Percentiles rank a stretch among this genome's conserved stretches.
Conservation (phyloP, 2,888 invertebrate genomes). For the Acleris sparsana region DNA sequence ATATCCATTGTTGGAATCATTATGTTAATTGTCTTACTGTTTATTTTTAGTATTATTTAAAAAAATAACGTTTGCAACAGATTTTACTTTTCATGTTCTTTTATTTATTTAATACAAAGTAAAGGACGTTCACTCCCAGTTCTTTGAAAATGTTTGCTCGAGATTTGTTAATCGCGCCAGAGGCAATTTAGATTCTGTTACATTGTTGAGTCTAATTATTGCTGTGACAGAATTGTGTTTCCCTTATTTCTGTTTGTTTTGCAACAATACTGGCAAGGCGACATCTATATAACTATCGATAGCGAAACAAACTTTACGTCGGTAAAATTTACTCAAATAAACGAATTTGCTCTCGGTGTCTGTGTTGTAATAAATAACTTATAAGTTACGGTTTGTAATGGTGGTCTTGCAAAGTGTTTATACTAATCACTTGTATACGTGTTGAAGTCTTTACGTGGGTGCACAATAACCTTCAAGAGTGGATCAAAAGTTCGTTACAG, state of each 20-base stretch:
- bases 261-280: background rate
- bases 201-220: slow-evolving; percentile 58
- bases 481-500: slow-evolving; percentile 11
- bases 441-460: slow-evolving; percentile 20
- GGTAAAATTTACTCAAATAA: too few relatives aligned
- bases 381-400: background rate
- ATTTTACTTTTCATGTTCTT: slow-evolving; percentile 42
- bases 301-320: too few relatives aligned
- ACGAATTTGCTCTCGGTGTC: background rate
- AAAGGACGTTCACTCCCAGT: slow-evolving; percentile 42
- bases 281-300: too few relatives aligned
- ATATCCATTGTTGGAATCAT: slow-evolving; percentile 41
- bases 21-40: slow-evolving; percentile 35
- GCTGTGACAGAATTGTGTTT: slow-evolving; percentile 6
- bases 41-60: slow-evolving; percentile 50
- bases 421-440: slow-evolving; percentile 14
- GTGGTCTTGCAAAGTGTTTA: slow-evolving; percentile 19
- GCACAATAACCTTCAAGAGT: slow-evolving; percentile 12
- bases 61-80: background rate
- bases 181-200: slow-evolving; percentile 49
- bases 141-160: slow-evolving; percentile 45
- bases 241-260: background rate
- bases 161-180: slow-evolving; percentile 44
- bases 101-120: slow-evolving; percentile 56
- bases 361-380: background rate